Conservation (phyloP, 1,140 invertebrate genomes). For the Anastrepha ludens region DNA sequence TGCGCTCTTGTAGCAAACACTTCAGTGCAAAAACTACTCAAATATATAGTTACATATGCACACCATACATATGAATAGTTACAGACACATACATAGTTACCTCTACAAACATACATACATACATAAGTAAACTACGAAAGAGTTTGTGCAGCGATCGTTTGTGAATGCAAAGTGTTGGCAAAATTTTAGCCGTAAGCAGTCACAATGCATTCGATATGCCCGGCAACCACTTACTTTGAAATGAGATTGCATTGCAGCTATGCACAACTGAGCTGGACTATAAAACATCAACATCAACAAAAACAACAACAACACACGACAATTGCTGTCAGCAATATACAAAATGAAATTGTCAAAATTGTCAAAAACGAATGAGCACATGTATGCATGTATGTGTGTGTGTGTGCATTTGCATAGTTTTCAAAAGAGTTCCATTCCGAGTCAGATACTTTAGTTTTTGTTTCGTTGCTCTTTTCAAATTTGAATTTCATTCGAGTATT, state of each 20-base stretch:
- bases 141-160: background rate
- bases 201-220: background rate
- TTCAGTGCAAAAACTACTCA: background rate
- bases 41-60: background rate
- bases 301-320: background rate
- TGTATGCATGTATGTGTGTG: background rate
- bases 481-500: background rate
- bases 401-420: background rate
- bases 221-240: background rate
- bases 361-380: slow-evolving; percentile 13
- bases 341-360: slow-evolving; percentile 53
- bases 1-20: background rate
- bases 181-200: background rate
- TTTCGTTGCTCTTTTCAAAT: slow-evolving; percentile 36
- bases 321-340: slow-evolving; percentile 35
- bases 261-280: background rate
- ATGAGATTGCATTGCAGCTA: background rate
- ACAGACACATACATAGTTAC: background rate
- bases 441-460: background rate
- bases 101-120: background rate
- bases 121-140: background rate
- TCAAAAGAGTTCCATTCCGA: background rate
- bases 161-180: slow-evolving; percentile 11
- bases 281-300: background rate
- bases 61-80: background rate